These are phyloP conservation scores for Crypturellus undulatus DNA, from an alignment of 2,113 vertebrate species.

Conservation along the genomic window DNA sequence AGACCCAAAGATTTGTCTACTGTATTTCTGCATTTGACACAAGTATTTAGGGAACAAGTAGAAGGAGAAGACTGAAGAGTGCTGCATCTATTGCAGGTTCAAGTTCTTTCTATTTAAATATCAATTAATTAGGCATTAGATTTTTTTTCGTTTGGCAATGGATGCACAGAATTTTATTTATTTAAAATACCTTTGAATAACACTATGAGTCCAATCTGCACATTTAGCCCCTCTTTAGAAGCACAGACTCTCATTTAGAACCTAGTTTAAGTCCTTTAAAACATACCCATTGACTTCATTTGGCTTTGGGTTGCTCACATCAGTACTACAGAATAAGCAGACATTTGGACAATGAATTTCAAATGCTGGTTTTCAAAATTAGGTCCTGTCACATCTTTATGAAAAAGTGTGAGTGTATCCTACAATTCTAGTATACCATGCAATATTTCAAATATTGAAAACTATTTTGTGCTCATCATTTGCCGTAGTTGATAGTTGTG, in stretches of 20 bases:
- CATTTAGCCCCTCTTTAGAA: neutral
- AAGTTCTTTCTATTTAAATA: slow-evolving; percentile 4
- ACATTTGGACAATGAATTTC: neutral
- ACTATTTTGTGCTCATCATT: neutral
- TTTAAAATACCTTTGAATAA: neutral
- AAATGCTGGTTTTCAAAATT: neutral
- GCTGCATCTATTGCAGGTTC: slow-evolving; percentile 4
- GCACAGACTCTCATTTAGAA: neutral
- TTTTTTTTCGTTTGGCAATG: neutral
- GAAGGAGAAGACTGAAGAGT: slow-evolving; percentile 29
- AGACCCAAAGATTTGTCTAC: slow-evolving; percentile 56
- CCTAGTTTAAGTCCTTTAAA: neutral
- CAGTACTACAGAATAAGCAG: neutral
- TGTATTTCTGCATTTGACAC: neutral
- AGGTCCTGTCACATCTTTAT: neutral
- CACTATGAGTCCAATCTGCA: neutral
- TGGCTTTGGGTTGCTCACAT: neutral
- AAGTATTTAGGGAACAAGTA: slow-evolving; percentile 28
- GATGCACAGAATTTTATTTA: neutral
- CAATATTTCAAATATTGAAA: neutral
- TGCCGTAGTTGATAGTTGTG: neutral
- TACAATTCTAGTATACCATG: neutral
- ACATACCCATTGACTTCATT: neutral
- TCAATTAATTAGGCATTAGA: neutral
- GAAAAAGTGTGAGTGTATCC: neutral